A percentile compares a stretch with the other conserved stretches of the same genome.
Conservation (phyloP, 2,888 invertebrate genomes). For the Spodoptera littoralis region DNA sequence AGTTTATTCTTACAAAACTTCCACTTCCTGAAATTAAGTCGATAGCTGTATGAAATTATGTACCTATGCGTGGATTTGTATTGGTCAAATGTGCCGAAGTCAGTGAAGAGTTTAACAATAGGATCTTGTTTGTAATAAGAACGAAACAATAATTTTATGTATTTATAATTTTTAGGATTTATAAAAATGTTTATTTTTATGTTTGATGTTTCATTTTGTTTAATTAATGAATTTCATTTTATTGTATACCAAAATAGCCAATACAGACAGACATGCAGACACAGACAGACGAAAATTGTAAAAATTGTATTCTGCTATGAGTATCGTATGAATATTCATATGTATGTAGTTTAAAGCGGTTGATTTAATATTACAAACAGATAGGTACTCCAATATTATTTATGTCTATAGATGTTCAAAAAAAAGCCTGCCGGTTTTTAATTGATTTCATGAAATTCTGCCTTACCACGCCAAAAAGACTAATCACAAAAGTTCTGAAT, state of each 20-base stretch:
- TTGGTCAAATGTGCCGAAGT: background rate
- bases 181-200: background rate
- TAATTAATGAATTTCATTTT: no score
- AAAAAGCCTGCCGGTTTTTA: no score
- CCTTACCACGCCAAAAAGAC: background rate
- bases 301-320: no score
- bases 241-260: no score
- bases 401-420: no score
- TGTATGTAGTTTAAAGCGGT: no score
- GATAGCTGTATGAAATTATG: background rate
- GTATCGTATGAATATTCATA: no score
- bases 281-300: no score
- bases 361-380: no score
- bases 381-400: no score
- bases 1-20: slow-evolving; percentile 70
- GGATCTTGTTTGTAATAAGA: slow-evolving; percentile 10
- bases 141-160: slow-evolving; percentile 5
- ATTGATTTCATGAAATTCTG: no score
- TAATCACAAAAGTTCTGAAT: slow-evolving; percentile 1
- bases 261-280: no score
- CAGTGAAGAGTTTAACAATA: slow-evolving; percentile 6
- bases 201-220: background rate
- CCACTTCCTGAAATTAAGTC: background rate
- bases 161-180: slow-evolving; percentile 6
- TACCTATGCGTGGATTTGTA: background rate